These are phyloP conservation scores for Xiphydria camelus DNA, from an alignment of 2,888 invertebrate species.

Conservation along the genomic window DNA sequence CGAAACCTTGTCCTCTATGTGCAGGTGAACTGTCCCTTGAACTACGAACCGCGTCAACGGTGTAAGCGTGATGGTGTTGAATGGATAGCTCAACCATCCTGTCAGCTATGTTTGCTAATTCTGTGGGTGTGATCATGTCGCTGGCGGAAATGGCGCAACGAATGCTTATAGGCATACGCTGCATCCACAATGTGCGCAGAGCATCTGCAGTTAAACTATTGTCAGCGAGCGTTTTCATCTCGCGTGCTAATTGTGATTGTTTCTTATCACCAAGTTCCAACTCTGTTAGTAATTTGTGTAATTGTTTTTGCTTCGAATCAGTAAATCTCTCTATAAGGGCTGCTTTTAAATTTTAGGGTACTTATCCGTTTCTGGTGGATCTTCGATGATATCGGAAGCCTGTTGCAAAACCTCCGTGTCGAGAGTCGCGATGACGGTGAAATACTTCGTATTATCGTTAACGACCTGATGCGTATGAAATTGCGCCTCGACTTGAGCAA, in stretches of 20 bases:
- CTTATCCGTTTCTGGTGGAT: slow-evolving; percentile 12
- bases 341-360: slow-evolving; percentile 16
- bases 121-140: slow-evolving; percentile 13
- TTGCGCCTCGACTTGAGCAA: slow-evolving; percentile 20
- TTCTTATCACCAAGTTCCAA: slow-evolving; percentile 20
- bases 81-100: slow-evolving; percentile 10
- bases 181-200: slow-evolving; percentile 15
- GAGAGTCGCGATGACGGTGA: slow-evolving; percentile 12
- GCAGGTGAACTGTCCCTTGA: too few species aligned
- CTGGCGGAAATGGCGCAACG: slow-evolving; percentile 8
- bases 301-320: slow-evolving; percentile 13
- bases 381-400: slow-evolving; percentile 14
- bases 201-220: slow-evolving; percentile 10
- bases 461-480: slow-evolving; percentile 11
- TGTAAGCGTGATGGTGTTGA: background rate
- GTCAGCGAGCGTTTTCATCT: slow-evolving; percentile 16
- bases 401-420: slow-evolving; percentile 15
- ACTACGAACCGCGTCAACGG: too few species aligned
- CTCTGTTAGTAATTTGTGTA: slow-evolving; percentile 14
- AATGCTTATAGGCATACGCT: slow-evolving; percentile 11
- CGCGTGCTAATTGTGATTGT: slow-evolving; percentile 18
- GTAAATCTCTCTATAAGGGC: slow-evolving; percentile 10
- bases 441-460: slow-evolving; percentile 12
- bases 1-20: too few species aligned
- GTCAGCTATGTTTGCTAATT: slow-evolving; percentile 10